Evolutionary conservation across 2,888 invertebrate genomes (phyloP).

Genomic region (Lacanobia wlatinum): DNA sequence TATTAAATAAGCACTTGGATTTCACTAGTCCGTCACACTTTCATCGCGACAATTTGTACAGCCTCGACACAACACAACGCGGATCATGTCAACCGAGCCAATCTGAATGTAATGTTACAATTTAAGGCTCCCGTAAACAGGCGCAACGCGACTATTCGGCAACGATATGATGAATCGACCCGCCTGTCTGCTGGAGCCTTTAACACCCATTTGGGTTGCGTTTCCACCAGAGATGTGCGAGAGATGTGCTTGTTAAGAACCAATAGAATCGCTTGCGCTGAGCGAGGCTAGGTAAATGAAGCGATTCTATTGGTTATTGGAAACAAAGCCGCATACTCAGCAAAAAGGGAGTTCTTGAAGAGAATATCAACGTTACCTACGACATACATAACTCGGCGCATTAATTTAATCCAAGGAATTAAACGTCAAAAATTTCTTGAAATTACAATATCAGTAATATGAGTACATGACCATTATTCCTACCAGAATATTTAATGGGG

Average conservation of each 20-base stretch:
- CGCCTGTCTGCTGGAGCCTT: not conserved
- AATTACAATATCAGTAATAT: not conserved
- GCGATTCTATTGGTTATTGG: no score
- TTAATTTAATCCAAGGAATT: not conserved
- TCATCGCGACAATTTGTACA: constrained; percentile 67
- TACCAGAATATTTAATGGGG: not conserved
- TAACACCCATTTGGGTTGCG: constrained; percentile 39
- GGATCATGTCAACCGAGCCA: constrained; percentile 59
- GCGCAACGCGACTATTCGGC: not conserved
- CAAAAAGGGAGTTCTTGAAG: constrained; percentile 1
- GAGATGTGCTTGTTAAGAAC: no score
- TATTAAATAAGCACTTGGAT: constrained; percentile 68
- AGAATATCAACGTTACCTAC: not conserved
- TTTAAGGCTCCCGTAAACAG: constrained; percentile 36
- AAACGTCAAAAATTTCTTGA: not conserved
- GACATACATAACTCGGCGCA: not conserved
- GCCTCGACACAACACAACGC: constrained; percentile 53
- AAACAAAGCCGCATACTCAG: constrained; percentile 4
- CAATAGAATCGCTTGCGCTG: no score
- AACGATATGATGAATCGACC: not conserved
- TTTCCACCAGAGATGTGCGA: no score
- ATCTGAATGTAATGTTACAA: constrained; percentile 68
- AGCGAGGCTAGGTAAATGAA: no score
- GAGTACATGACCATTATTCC: not conserved
- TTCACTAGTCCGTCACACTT: constrained; percentile 84